phyloP scores from a whole-genome alignment of 2,888 invertebrate species.

The Pollenia angustigena region DNA sequence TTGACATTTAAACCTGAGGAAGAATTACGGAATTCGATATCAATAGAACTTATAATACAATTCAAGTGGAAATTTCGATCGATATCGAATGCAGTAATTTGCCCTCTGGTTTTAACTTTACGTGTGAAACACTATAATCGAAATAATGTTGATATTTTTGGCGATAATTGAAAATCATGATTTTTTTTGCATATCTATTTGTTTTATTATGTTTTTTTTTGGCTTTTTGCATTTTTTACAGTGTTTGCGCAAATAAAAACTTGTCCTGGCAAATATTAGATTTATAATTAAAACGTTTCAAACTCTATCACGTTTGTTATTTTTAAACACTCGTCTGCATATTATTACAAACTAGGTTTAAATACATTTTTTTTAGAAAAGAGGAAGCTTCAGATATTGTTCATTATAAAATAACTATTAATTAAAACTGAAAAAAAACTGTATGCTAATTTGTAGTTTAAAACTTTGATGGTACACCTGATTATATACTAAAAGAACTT shows the following conservation, averaged over 20 bases:
- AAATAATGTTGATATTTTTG: no score
- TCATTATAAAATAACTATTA: constrained; percentile 58
- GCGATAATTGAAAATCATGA: no score
- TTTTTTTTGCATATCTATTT: no score
- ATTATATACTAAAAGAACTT: constrained; percentile 54
- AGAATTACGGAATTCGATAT: no score
- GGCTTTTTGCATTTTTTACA: no score
- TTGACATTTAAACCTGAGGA: no score
- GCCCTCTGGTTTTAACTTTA: no score
- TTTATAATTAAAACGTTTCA: constrained; percentile 33
- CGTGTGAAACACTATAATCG: no score
- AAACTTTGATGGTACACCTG: constrained; percentile 51
- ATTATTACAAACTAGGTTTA: neutral
- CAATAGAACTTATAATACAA: no score
- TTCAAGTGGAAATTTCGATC: no score
- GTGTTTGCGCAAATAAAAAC: neutral
- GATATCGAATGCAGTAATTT: no score
- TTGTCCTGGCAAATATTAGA: neutral
- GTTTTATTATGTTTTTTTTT: no score
- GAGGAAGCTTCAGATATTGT: constrained; percentile 47
- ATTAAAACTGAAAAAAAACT: constrained; percentile 46
- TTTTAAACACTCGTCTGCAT: neutral
- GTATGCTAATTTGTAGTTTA: constrained; percentile 59
- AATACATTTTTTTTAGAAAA: constrained; percentile 26
- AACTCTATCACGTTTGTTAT: neutral